Evolutionary conservation across 2,113 vertebrate genomes (phyloP).

Genomic region (Mirza zaza): DNA sequence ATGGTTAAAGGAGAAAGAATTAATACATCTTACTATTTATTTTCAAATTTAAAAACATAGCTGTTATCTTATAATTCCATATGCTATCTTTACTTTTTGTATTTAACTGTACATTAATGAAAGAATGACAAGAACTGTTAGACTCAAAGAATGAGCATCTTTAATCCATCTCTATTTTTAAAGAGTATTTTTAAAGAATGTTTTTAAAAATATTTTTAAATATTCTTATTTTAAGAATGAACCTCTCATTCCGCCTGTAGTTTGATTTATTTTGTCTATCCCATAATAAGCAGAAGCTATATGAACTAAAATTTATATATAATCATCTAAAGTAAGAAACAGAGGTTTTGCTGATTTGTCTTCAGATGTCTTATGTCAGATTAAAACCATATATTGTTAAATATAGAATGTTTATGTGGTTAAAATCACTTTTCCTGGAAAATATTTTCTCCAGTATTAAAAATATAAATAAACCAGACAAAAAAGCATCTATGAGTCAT

Average conservation of each 20-base stretch:
- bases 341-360: neutral
- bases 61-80: neutral
- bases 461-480: constrained; percentile 20
- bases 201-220: neutral
- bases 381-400: constrained; percentile 27
- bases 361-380: constrained; percentile 53
- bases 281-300: neutral
- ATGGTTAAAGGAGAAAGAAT: neutral
- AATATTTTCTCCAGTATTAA: neutral
- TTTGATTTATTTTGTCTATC: neutral
- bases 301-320: constrained; percentile 22
- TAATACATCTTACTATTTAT: neutral
- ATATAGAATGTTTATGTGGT: neutral
- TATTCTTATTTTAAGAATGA: neutral
- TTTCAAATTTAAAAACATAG: neutral
- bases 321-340: constrained; percentile 42
- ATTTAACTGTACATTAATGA: neutral
- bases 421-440: neutral
- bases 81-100: neutral
- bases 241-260: neutral
- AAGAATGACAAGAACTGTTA: neutral
- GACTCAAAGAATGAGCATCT: neutral
- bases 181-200: neutral
- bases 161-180: neutral
- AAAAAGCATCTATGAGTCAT: neutral